Evolutionary conservation across 1,140 invertebrate genomes (phyloP), one percentile per base, ranked within the genome.

Genomic region (Caenorhabditis elegans): DNA sequence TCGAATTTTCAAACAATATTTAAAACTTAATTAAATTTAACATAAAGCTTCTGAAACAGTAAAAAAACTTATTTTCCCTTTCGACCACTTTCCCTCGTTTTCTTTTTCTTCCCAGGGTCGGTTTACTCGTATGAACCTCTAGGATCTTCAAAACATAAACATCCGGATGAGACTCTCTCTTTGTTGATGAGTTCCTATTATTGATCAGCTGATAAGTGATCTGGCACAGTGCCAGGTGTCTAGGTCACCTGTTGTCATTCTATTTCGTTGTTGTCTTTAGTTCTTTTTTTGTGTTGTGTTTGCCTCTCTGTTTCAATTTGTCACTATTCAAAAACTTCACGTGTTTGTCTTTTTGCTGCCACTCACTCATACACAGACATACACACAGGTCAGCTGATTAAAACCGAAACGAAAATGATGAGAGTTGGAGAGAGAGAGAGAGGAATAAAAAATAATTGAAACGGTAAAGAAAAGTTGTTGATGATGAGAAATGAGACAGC

Each of bases 281-380:
- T 15, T 43, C 15, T 15, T 8, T 39, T 70, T 70, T 22, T 22
- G 11, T 19, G 34, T 70, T 22, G 17, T 70, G n/a, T 70, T 17
- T 10, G 11, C 17, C 31, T 34, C 17, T 70, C 34, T 39, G 10
- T n/a, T 70, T 34, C 34, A 13, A 39, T 70, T 70, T 39, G 60
- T 70, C 34, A 19, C 60, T 70, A 31, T 36, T 28, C 10, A 6
- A 26, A 55, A 6, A 24, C n/a, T 70, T 70, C 60, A 70, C 60
- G 60, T 70, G 60, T 70, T 70, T 70, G 34, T 70, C 60, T 39
- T 70, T 70, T 70, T 70, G 60, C 31, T 70, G 60, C 60, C 60
- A 70, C 60, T 31, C 34, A 43, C 34, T n/a, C n/a, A n/a, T n/a
- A n/a, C n/a, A n/a, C n/a, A n/a, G n/a, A n/a, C n/a, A n/a, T n/a